Conservation (phyloP, 2,888 invertebrate species). For the Trichopria drosophilae region DNA sequence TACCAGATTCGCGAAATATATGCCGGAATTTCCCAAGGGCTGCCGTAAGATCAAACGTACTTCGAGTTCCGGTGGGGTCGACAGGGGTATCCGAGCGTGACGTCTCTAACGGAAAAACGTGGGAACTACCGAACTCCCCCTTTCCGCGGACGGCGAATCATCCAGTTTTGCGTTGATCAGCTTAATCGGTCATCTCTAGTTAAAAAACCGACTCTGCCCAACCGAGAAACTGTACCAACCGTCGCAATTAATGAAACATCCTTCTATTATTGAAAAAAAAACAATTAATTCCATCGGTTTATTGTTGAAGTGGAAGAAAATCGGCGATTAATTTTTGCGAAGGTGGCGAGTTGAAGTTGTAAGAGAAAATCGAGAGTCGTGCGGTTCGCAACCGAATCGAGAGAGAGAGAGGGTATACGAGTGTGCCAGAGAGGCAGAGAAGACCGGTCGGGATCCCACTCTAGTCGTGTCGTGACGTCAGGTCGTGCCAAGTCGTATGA, state of each 20-base stretch:
- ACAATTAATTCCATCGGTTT: no score
- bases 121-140: constrained; percentile 48
- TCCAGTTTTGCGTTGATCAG: not conserved
- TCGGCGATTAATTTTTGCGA: no score
- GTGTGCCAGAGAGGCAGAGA: no score
- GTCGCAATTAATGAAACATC: no score
- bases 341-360: no score
- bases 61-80: constrained; percentile 56
- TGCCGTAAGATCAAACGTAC: constrained; percentile 45
- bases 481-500: constrained; percentile 41
- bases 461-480: constrained; percentile 46
- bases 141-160: constrained; percentile 7
- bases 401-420: constrained; percentile 17
- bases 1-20: no score
- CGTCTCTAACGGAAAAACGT: constrained; percentile 58
- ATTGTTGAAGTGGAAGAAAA: no score
- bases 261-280: no score
- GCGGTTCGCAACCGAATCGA: no score
- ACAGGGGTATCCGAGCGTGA: constrained; percentile 54
- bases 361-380: no score
- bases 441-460: constrained; percentile 48
- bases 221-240: no score
- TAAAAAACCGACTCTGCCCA: not conserved
- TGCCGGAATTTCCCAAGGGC: no score
- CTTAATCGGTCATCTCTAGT: not conserved